A percentile compares a stretch with the other conserved stretches of the same genome.
Conservation (phyloP, 2,797 vertebrate genomes). For the Garrulus glandarius region DNA sequence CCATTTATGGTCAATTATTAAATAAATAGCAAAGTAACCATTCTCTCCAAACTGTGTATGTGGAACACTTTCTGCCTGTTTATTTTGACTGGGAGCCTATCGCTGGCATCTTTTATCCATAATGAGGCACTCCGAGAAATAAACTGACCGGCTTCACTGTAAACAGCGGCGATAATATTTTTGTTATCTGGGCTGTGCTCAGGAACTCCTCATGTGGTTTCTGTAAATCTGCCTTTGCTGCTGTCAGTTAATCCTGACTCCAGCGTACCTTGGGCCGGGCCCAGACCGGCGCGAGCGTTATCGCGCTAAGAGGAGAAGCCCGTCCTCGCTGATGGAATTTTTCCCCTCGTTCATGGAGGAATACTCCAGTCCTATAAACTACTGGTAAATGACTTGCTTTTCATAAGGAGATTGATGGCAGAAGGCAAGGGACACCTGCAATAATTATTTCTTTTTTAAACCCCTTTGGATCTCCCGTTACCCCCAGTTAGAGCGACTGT, state of each 20-base stretch:
- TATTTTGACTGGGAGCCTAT: constrained; percentile 84
- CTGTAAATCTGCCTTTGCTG: constrained; percentile 72
- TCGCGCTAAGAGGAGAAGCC: neutral
- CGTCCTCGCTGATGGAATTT: neutral
- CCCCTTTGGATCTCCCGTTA: neutral
- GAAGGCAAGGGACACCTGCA: neutral
- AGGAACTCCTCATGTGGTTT: constrained; percentile 78
- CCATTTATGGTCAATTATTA: constrained; percentile 87
- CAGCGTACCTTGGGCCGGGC: constrained; percentile 77
- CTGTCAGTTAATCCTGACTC: constrained; percentile 78
- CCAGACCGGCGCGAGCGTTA: constrained; percentile 59
- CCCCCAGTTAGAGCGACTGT: accelerated
- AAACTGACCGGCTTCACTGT: constrained; percentile 82
- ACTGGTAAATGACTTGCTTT: neutral
- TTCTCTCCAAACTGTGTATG: constrained; percentile 72
- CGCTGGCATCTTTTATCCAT: constrained; percentile 81
- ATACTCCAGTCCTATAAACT: neutral
- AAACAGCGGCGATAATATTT: constrained; percentile 84
- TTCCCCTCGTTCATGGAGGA: neutral
- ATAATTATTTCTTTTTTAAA: neutral
- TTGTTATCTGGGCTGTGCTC: constrained; percentile 85
- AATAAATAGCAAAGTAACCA: constrained; percentile 82
- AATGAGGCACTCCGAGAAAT: constrained; percentile 86
- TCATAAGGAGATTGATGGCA: neutral
- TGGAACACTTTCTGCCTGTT: constrained; percentile 78